Evolutionary conservation across 2,113 vertebrate species (phyloP), one percentile per base, ranked within the genome.

Genomic region (Chelonoidis abingdonii): DNA sequence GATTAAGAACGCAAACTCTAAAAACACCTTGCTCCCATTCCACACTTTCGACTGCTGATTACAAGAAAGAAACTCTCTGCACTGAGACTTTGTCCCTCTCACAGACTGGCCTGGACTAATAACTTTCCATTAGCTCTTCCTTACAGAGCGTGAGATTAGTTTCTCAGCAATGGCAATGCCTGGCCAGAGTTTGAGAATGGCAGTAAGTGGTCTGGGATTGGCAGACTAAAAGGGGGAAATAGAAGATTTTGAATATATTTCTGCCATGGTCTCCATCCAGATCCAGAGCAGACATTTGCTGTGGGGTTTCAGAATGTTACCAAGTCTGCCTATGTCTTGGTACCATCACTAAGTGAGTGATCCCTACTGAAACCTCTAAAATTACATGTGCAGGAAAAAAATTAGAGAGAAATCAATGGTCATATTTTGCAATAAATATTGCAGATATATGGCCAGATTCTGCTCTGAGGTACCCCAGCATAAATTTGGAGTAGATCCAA

Each of bases 21-120:
- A 94, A 97, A 96, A 7, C 13, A 31, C 47, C 84, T 76, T 76
- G 84, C 50, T 94, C 94, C 90, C 94, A 93, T 83, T 89, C 90
- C 81, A 76, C 89, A 72, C 83, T 38, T 76, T 78, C 29, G 59
- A 83, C 93, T 62, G 65, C 93, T 69, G 85, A 38, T 69, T 53
- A 65, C n/a, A 35, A 59, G 65, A 27, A 25, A 16, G 52, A 83
- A 50, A 50, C 29, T 90, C 65, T 83, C 80, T 35, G 90, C 91
- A 93, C 83, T 80, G 44, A 76, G 86, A 29, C 65, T 10, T n/a
- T 86, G 92, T 35, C 85, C 54, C 78, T 57, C 52, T 17, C 16
- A 16, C 5, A 62, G 92, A 3, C 8, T 49, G 88, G 47, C 83
- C 82, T 88, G 81, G 84, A 94, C n/a, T 54, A 76, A 90, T 52